Evolutionary conservation across 2,888 invertebrate genomes (phyloP), one percentile per base, ranked within the genome.

Genomic region (Globia sparganii): DNA sequence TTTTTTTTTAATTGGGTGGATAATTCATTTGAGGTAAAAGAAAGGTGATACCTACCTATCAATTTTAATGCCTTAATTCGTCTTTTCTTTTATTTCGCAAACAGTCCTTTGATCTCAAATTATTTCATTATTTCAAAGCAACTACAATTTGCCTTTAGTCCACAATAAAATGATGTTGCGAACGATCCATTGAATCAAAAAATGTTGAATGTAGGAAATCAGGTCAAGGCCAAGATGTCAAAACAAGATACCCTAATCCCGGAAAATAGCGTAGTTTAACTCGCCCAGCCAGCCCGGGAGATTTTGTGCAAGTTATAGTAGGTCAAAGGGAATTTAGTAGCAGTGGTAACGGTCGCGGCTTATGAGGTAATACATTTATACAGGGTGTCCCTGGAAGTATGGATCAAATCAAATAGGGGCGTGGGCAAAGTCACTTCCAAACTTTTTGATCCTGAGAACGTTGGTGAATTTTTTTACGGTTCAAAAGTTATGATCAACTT

Each of bases 191-290:
- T 28, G 2, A n/a, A 64, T 53, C 67, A 43, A 64, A 75, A 75
- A 40, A 68, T 28, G 34, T 43, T 49, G 43, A n/a, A 68, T 64
- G 21, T 53, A 49, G 58, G 62, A 61, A 81, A 68, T 37, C n/a
- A 65, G 79, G 76, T 56, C 76, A 81, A 53, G 81, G 76, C 8
- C 49, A 46, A 53, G 73, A 73, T 58, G 34, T 40, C 25, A 40
- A n/a, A 49, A 43, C 58, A 58, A 65, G 31, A 34, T 25, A 25
- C 34, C 56, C 62, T 11, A 62, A 62, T 65, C 64, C 59, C 68
- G 59, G 80, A 37, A 81, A 69, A 81, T 69, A 18, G 65, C 58
- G 25, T 56, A 43, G n/a, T 69, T 81, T 31, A n/a, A 28, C 40
- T 53, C 43, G 62, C n/a, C 31, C 40, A 56, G 62, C 25, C 6